These are phyloP conservation scores for Poeciliopsis occidentalis DNA, from an alignment of 2,113 vertebrate genomes.

Conservation along the genomic window DNA sequence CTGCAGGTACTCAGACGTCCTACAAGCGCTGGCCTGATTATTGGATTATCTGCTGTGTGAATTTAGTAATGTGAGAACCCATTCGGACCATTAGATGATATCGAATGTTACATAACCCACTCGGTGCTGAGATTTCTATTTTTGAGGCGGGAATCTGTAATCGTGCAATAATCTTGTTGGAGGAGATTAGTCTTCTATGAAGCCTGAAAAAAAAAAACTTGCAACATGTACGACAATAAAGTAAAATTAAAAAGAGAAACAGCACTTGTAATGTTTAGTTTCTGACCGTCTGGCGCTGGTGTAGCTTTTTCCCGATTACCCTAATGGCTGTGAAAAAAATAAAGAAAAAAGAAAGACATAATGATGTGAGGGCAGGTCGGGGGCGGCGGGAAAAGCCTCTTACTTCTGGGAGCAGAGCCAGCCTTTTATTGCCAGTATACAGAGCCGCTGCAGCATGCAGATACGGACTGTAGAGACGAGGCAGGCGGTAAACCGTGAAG, in stretches of 20 bases:
- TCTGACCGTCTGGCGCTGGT: conserved; percentile 1
- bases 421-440: conserved; percentile 22
- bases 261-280: neutral
- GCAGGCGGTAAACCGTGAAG: neutral
- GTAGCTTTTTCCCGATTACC: conserved; percentile 28
- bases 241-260: neutral
- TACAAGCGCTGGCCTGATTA: conserved; percentile 5
- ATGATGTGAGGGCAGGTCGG: conserved; percentile 32
- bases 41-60: conserved; percentile 26
- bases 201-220: neutral
- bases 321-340: conserved; percentile 33
- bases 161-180: conserved; percentile 45
- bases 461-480: conserved; percentile 17
- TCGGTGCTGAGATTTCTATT: conserved; percentile 34
- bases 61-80: conserved; percentile 22
- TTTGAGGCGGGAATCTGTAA: conserved; percentile 20
- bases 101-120: conserved; percentile 57
- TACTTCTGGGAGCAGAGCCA: conserved; percentile 53
- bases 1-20: neutral
- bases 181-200: conserved; percentile 35
- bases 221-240: neutral
- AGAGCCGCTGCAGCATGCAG: conserved; percentile 17
- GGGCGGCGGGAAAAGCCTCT: conserved; percentile 44
- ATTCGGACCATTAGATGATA: conserved; percentile 29
- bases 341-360: conserved; percentile 31